phyloP scores from a whole-genome alignment of 2,888 invertebrate genomes.

The Lochmaea crataegi region DNA sequence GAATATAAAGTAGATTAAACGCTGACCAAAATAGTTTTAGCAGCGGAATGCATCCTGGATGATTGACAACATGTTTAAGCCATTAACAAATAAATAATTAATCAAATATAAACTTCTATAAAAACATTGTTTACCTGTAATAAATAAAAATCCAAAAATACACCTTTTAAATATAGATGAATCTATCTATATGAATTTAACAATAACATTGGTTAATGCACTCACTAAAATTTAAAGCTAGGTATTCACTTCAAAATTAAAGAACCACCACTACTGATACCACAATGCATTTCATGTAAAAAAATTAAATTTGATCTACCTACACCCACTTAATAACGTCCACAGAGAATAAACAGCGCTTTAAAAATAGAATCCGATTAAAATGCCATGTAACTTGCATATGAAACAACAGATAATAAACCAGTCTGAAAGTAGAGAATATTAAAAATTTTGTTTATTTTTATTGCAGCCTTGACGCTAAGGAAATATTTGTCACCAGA shows the following conservation, averaged over 20 bases:
- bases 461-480: constrained; percentile 1
- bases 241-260: not conserved
- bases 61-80: no score
- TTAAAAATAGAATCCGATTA: constrained; percentile 33
- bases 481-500: constrained; percentile 8
- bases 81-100: not conserved
- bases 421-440: constrained; percentile 9
- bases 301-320: constrained; percentile 9
- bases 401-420: constrained; percentile 24
- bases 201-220: no score
- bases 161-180: not conserved
- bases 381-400: constrained; percentile 28
- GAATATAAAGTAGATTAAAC: no score
- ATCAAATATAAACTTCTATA: not conserved
- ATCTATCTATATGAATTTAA: not conserved
- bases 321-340: constrained; percentile 15
- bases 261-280: not conserved
- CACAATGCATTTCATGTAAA: not conserved
- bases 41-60: no score
- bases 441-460: constrained; percentile 10
- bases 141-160: constrained; percentile 3
- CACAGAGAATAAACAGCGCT: constrained; percentile 5
- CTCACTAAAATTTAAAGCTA: not conserved
- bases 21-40: no score
- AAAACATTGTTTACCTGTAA: not conserved